These are phyloP conservation scores for Agonopterix heracliana DNA, from an alignment of 2,888 invertebrate species.

Conservation along the genomic window DNA sequence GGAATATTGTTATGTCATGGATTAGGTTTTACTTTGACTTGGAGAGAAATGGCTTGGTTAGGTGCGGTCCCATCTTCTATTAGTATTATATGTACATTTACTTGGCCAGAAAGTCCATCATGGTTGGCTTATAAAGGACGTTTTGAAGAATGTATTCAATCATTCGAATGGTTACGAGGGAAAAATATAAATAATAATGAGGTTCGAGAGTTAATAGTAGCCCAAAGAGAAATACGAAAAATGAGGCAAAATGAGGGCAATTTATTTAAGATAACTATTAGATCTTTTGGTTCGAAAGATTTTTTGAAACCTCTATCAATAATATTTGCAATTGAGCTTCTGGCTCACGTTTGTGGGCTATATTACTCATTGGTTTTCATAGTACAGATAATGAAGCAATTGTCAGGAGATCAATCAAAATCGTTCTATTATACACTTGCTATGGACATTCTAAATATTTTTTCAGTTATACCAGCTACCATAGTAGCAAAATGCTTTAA, in stretches of 20 bases:
- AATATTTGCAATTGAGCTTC: neutral
- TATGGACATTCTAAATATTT: neutral
- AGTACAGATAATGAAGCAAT: neutral
- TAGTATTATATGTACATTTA: constrained; percentile 9
- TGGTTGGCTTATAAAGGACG: constrained; percentile 22
- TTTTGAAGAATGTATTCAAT: constrained; percentile 13
- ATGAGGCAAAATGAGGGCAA: neutral
- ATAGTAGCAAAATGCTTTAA: neutral
- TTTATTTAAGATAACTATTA: neutral
- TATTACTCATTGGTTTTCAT: neutral
- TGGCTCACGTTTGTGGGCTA: neutral
- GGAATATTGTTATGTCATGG: constrained; percentile 14
- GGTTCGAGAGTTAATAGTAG: constrained; percentile 13
- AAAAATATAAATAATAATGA: constrained; percentile 14
- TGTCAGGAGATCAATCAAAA: neutral
- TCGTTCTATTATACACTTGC: neutral
- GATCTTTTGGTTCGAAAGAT: neutral
- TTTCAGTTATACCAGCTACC: neutral
- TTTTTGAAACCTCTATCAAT: neutral
- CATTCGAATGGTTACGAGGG: constrained; percentile 19
- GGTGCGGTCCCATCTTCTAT: constrained; percentile 13
- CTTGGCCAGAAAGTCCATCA: constrained; percentile 20
- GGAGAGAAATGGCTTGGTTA: constrained; percentile 18
- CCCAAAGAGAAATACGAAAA: constrained; percentile 12
- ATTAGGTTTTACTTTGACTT: constrained; percentile 13